Evolutionary conservation across 2,888 invertebrate genomes (phyloP).

Genomic region (Drosophila eohydei): DNA sequence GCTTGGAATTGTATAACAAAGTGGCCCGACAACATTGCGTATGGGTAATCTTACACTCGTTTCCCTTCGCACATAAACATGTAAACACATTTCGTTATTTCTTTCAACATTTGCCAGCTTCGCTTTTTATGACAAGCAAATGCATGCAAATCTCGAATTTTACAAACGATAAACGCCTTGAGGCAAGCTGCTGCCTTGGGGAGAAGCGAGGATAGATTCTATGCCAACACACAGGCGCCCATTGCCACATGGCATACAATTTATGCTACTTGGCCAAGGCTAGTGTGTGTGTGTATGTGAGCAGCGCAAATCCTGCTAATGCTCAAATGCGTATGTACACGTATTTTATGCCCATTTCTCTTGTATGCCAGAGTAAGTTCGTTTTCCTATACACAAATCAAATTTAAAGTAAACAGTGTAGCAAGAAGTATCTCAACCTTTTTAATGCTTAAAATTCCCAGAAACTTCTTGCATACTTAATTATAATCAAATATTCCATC

Average conservation of each 20-base stretch:
- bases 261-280: constrained; percentile 57
- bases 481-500: constrained; percentile 9
- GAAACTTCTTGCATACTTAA: constrained; percentile 1
- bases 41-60: constrained; percentile 71
- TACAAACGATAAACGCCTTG: constrained; percentile 77
- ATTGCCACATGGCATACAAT: constrained; percentile 52
- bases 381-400: constrained; percentile 60
- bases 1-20: constrained; percentile 57
- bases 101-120: constrained; percentile 31
- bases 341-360: constrained; percentile 65
- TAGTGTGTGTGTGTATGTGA: constrained; percentile 28
- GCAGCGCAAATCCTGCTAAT: constrained; percentile 65
- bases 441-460: neutral
- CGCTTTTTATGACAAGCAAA: constrained; percentile 73
- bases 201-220: constrained; percentile 1
- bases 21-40: constrained; percentile 66
- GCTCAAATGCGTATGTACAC: constrained; percentile 67
- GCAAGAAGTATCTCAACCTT: neutral
- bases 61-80: constrained; percentile 65
- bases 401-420: constrained; percentile 36
- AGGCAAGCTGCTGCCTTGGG: constrained; percentile 66
- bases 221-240: constrained; percentile 2
- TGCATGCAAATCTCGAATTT: constrained; percentile 79
- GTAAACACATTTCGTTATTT: constrained; percentile 69
- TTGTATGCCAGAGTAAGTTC: constrained; percentile 44